Percentiles rank a stretch among this genome's conserved stretches.
Conservation (phyloP, 37 sponge, comb jelly and placozoan species). For the Diacarnus erythraeanus region DNA sequence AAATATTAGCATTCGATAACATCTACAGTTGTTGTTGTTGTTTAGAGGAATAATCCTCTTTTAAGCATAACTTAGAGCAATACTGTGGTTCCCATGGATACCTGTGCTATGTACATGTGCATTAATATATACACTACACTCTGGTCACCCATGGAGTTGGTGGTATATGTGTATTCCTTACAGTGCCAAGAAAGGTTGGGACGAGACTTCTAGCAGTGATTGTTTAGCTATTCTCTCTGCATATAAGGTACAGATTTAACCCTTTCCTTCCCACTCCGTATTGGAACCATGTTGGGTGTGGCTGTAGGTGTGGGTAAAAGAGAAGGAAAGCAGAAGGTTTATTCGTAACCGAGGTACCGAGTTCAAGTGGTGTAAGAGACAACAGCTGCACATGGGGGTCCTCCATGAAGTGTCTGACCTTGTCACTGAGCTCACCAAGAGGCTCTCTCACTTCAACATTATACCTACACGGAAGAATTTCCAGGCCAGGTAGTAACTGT, state of each 20-base stretch:
- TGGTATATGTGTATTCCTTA: too few relatives aligned
- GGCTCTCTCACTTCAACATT: conserved; percentile 72
- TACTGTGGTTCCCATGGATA: conserved; percentile 1
- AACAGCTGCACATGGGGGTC: conserved; percentile 38
- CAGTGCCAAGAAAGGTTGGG: conserved; percentile 80
- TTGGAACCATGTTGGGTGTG: too few relatives aligned
- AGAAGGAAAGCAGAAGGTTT: not conserved
- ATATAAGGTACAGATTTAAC: conserved; percentile 49
- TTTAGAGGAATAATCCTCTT: not conserved
- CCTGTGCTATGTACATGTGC: too few relatives aligned
- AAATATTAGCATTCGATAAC: too few relatives aligned
- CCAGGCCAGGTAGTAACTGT: not conserved
- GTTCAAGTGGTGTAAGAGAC: conserved; percentile 66
- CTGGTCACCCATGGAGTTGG: too few relatives aligned
- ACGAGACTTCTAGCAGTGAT: conserved; percentile 71
- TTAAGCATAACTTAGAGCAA: not conserved
- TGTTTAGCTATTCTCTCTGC: conserved; percentile 85
- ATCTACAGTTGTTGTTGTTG: not conserved
- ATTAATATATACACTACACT: too few relatives aligned
- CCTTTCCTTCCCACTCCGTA: not conserved
- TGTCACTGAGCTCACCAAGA: conserved; percentile 54
- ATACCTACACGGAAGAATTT: conserved; percentile 12
- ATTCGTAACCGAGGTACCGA: conserved; percentile 3
- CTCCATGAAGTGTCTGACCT: conserved; percentile 67
- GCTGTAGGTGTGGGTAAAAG: conserved; percentile 13